Evolutionary conservation across 1,140 invertebrate species (phyloP).

Genomic region (Drosophila lini): DNA sequence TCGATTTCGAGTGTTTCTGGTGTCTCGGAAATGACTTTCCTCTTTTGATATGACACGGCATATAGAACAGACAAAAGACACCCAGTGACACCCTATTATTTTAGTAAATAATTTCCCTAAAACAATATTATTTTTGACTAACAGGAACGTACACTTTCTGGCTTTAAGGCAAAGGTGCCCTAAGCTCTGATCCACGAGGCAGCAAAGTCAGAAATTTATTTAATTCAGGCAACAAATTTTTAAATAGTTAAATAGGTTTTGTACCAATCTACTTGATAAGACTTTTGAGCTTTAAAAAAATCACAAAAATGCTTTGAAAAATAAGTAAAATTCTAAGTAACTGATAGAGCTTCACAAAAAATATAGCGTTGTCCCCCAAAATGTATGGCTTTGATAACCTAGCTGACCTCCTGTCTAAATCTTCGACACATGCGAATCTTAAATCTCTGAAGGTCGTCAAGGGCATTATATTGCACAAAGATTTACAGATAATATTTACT

Average conservation of each 20-base stretch:
- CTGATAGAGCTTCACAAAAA: background rate
- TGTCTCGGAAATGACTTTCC: constrained; percentile 2
- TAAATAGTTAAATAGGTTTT: background rate
- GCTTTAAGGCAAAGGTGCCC: no score
- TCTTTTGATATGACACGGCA: background rate
- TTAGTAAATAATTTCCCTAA: no score
- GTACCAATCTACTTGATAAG: background rate
- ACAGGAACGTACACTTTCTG: no score
- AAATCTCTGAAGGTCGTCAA: background rate
- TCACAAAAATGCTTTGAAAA: background rate
- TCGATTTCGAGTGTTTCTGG: background rate
- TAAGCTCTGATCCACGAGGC: no score
- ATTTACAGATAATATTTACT: background rate
- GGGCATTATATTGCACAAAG: no score
- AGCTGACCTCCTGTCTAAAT: background rate
- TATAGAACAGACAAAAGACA: background rate
- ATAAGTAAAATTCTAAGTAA: background rate
- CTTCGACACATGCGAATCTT: background rate
- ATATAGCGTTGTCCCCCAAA: background rate
- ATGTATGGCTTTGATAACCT: background rate
- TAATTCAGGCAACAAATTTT: no score
- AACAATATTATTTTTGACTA: background rate
- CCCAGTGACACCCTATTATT: background rate
- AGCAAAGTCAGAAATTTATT: no score
- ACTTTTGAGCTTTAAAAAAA: no score